phyloP scores from a whole-genome alignment of 2,888 invertebrate genomes.

The Amphipyra tragopoginis region DNA sequence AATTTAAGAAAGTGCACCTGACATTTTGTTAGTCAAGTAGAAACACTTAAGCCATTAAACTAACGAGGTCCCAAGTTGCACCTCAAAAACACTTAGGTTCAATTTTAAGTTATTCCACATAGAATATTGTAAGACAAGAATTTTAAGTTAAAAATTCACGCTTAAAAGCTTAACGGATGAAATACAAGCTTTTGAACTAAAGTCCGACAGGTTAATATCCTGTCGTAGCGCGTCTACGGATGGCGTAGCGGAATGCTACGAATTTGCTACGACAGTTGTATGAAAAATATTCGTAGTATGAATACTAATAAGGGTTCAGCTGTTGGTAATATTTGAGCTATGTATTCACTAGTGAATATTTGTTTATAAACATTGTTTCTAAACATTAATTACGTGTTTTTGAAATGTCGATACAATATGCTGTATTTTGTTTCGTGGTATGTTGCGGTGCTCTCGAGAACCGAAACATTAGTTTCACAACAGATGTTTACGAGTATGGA shows the following conservation, averaged over 20 bases:
- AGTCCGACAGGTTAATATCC: slow-evolving; percentile 59
- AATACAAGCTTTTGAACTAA: slow-evolving; percentile 52
- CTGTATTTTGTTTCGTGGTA: too few species aligned
- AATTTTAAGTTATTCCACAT: slow-evolving; percentile 55
- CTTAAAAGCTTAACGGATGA: slow-evolving; percentile 51
- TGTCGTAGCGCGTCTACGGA: slow-evolving; percentile 60
- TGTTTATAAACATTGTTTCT: too few species aligned
- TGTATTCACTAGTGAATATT: too few species aligned
- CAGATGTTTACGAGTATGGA: too few species aligned
- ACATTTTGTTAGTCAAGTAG: slow-evolving; percentile 30
- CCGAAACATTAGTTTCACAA: too few species aligned
- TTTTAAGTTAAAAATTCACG: slow-evolving; percentile 40
- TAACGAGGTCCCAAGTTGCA: slow-evolving; percentile 53
- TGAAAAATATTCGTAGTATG: slow-evolving; percentile 49
- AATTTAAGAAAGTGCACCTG: slow-evolving; percentile 35
- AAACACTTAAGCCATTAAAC: slow-evolving; percentile 54
- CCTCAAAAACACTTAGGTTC: slow-evolving; percentile 53
- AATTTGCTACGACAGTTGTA: slow-evolving; percentile 53
- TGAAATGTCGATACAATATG: too few species aligned
- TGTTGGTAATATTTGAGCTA: slow-evolving; percentile 9
- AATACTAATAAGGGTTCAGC: slow-evolving; percentile 46
- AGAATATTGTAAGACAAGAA: slow-evolving; percentile 39
- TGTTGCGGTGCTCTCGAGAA: too few species aligned
- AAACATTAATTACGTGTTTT: too few species aligned
- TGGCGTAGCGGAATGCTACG: slow-evolving; percentile 55